Conservation (phyloP, 2,113 vertebrate genomes). For the Hiodon alosoides region DNA sequence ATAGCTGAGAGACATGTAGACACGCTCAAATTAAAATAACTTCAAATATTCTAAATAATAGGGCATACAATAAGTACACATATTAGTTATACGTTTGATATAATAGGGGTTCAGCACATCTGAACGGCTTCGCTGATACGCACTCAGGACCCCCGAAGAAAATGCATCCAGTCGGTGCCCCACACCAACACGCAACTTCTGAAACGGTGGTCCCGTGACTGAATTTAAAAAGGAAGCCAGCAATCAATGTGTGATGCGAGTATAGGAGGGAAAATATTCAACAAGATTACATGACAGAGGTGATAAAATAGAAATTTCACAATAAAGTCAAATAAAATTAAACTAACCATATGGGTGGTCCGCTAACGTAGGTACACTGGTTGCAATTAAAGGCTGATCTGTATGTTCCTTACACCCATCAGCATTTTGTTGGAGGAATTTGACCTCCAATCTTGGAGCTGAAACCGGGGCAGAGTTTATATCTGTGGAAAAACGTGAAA, state of each 20-base stretch:
- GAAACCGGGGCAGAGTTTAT: slow-evolving; percentile 58
- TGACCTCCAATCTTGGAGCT: slow-evolving; percentile 47
- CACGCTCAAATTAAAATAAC: background rate
- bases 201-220: slow-evolving; percentile 78
- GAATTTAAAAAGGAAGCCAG: background rate
- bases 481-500: slow-evolving; percentile 39
- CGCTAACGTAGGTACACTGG: slow-evolving; percentile 64
- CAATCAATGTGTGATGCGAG: background rate
- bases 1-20: slow-evolving; percentile 64
- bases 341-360: slow-evolving; percentile 77
- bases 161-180: slow-evolving; percentile 77
- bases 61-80: too few species aligned
- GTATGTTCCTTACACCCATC: slow-evolving; percentile 36
- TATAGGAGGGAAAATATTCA: background rate
- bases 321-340: background rate
- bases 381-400: slow-evolving; percentile 53
- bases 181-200: slow-evolving; percentile 66
- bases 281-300: background rate
- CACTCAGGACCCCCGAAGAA: slow-evolving; percentile 86
- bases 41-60: background rate
- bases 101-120: background rate
- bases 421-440: slow-evolving; percentile 55
- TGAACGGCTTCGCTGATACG: slow-evolving; percentile 21
- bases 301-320: background rate
- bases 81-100: too few species aligned